phyloP scores from a whole-genome alignment of 2,888 invertebrate species.

The Lepidochitona cinerea region DNA sequence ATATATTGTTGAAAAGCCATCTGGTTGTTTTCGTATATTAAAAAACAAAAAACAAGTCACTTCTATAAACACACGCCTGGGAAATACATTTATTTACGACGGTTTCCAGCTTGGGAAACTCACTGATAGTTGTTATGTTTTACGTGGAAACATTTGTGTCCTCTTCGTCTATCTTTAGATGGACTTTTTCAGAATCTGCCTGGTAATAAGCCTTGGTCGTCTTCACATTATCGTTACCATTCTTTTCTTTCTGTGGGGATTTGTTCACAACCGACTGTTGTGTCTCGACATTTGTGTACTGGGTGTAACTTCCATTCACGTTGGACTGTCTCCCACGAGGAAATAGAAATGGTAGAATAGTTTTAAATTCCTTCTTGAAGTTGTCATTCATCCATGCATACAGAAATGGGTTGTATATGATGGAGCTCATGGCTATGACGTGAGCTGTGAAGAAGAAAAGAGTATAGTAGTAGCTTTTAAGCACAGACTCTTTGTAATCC shows the following conservation, averaged over 20 bases:
- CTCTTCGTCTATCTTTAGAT: slow-evolving; percentile 55
- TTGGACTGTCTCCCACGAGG: slow-evolving; percentile 41
- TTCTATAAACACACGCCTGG: too few species aligned
- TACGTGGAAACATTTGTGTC: background rate
- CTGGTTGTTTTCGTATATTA: too few species aligned
- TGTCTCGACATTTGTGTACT: slow-evolving; percentile 65
- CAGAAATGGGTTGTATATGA: slow-evolving; percentile 93
- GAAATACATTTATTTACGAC: too few species aligned
- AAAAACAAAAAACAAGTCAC: too few species aligned
- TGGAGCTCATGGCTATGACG: slow-evolving; percentile 92
- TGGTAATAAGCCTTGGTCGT: slow-evolving; percentile 59
- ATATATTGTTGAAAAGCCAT: too few species aligned
- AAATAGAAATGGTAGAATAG: slow-evolving; percentile 69
- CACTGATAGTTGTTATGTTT: too few species aligned
- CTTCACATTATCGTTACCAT: slow-evolving; percentile 47
- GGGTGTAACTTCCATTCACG: slow-evolving; percentile 58
- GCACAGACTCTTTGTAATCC: slow-evolving; percentile 64
- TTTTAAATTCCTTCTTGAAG: slow-evolving; percentile 88
- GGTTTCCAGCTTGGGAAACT: too few species aligned
- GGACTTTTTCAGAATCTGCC: slow-evolving; percentile 62
- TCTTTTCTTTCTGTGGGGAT: slow-evolving; percentile 56
- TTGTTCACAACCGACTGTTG: slow-evolving; percentile 58
- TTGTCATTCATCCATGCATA: slow-evolving; percentile 97
- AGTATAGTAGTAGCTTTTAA: slow-evolving; percentile 85
- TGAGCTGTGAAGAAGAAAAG: slow-evolving; percentile 92